Evolutionary conservation across 2,797 vertebrate species (phyloP), one percentile per base, ranked within the genome.

Genomic region (Onychomys torridus): DNA sequence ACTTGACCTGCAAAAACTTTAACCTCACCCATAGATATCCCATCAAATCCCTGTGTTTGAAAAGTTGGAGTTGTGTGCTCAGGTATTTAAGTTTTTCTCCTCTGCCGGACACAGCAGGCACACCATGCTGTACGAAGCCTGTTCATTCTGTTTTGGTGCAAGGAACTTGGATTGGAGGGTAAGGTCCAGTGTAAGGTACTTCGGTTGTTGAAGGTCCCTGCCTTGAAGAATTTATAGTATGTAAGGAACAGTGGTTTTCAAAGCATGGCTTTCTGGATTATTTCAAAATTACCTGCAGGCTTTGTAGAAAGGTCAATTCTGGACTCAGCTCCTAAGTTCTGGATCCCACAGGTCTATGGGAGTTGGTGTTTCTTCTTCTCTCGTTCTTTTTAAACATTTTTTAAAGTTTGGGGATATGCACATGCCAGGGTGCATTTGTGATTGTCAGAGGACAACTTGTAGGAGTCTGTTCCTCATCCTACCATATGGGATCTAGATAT

Each of bases 41-140:
- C 37, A 77, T 11, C 65, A 75, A 95, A 91, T 90, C 52, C 89
- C 71, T 92, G 73, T 87, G 75, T 93, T 61, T 46, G 76, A 52
- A 46, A 90, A 92, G n/a, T 27, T 63, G 61, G 25, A 83, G 63
- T 89, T 82, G 69, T 93, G 61, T 78, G 19, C 8, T 46, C 32
- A 14, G 29, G 25, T 2, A 34, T 59, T 57, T 16, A 57, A 0
- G 2, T 81, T 92, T 92, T 86, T 87, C 85, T 23, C 13, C 21
- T 6, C 14, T n/a, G 17, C 13, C 6, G 61, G 49, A 55, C 93
- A 78, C 0, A 49, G 43, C 37, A 32, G 37, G 25, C 4, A 4
- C 2, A 46, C 23, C 13, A 19, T 13, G 8, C 12, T 16, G 19
- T 25, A 21, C 3, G 23, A 0, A 25, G 10, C 6, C 29, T 63